Evolutionary conservation across 2,797 vertebrate species (phyloP).

Genomic region (Eospalax fontanierii): DNA sequence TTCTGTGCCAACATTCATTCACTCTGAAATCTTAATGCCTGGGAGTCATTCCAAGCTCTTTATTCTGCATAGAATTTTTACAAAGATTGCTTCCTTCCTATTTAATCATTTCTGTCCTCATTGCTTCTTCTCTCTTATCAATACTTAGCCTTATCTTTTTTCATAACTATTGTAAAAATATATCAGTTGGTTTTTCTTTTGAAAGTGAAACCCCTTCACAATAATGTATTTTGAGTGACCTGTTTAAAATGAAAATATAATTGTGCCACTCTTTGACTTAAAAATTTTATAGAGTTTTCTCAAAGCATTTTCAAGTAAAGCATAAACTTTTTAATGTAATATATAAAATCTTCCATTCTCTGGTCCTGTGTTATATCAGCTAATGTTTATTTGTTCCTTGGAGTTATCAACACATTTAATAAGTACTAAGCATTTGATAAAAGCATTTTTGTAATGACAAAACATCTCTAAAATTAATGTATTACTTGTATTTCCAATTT

Average conservation of each 20-base stretch:
- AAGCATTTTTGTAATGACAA: background rate
- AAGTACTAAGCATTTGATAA: background rate
- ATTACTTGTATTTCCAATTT: background rate
- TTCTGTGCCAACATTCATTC: background rate
- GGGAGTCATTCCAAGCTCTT: background rate
- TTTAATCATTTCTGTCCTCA: background rate
- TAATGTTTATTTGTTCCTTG: background rate
- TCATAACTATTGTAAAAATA: background rate
- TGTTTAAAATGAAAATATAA: background rate
- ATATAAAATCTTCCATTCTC: background rate
- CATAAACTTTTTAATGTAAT: background rate
- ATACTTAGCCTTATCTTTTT: background rate
- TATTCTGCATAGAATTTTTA: background rate
- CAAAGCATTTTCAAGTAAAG: background rate
- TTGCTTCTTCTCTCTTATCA: background rate
- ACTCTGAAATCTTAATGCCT: background rate
- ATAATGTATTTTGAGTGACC: background rate
- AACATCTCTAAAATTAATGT: background rate
- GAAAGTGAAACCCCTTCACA: background rate
- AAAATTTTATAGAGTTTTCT: constrained; percentile 2
- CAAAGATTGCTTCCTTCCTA: background rate
- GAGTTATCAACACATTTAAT: background rate
- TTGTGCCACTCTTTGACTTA: constrained; percentile 30
- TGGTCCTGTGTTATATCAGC: background rate
- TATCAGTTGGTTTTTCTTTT: background rate